phyloP scores from a whole-genome alignment of 2,797 vertebrate species.

The Tympanoctomys barrerae region DNA sequence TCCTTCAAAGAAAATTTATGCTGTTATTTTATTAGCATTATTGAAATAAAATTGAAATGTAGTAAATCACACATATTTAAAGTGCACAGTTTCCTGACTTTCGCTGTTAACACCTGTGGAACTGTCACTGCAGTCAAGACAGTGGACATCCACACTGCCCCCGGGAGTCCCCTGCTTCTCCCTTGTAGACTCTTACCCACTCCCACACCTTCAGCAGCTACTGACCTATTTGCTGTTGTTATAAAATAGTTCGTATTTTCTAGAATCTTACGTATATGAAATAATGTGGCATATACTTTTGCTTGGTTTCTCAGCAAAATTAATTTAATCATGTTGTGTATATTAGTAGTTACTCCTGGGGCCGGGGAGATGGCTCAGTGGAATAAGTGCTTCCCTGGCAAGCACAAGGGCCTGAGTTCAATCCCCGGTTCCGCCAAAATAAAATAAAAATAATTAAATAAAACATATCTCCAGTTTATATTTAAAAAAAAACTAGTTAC shows the following conservation, averaged over 20 bases:
- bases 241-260: slow-evolving; percentile 45
- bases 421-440: too few relatives aligned
- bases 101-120: not conserved
- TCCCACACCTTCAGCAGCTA: not conserved
- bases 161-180: not conserved
- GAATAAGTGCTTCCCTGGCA: too few relatives aligned
- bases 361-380: too few relatives aligned
- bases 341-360: slow-evolving; percentile 6
- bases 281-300: not conserved
- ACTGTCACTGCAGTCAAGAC: not conserved
- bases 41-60: not conserved
- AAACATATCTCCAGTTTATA: too few relatives aligned
- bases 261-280: slow-evolving; percentile 42
- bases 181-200: not conserved
- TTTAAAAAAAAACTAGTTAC: not conserved
- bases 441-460: too few relatives aligned
- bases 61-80: not conserved
- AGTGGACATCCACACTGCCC: not conserved
- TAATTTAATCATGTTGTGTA: not conserved
- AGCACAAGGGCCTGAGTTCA: too few relatives aligned
- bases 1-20: slow-evolving; percentile 26
- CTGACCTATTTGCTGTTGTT: slow-evolving; percentile 10
- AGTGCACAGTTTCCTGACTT: slow-evolving; percentile 5
- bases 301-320: not conserved
- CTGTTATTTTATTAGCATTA: slow-evolving; percentile 19